Conservation (phyloP, 2,888 invertebrate genomes). For the Formica aserva region DNA sequence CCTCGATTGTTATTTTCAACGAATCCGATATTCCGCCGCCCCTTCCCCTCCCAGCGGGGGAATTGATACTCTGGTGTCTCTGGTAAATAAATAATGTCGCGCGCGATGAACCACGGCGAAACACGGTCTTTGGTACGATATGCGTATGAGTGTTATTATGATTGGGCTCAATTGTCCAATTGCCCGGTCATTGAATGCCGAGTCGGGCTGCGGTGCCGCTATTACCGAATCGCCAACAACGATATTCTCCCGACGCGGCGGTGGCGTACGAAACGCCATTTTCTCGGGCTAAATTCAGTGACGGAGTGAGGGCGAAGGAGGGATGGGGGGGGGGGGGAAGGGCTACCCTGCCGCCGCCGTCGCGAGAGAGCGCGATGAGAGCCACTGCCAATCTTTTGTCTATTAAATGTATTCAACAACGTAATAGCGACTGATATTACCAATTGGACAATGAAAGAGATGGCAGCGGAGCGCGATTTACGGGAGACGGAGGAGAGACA, state of each 20-base stretch:
- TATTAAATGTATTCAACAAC: conserved; percentile 83
- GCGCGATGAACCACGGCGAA: conserved; percentile 60
- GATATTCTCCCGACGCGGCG: conserved; percentile 67
- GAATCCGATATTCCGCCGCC: conserved; percentile 8
- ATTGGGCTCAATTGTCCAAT: conserved; percentile 86
- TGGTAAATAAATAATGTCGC: conserved; percentile 46
- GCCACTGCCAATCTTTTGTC: conserved; percentile 83
- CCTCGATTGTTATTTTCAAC: background rate
- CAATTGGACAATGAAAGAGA: conserved; percentile 84
- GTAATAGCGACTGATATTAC: conserved; percentile 83
- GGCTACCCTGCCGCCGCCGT: no score
- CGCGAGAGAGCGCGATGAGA: conserved; percentile 75
- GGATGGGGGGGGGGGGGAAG: background rate
- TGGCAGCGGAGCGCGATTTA: conserved; percentile 77
- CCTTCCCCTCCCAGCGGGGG: background rate
- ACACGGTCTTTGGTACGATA: conserved; percentile 62
- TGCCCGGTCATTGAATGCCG: conserved; percentile 84
- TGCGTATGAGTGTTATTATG: conserved; percentile 82
- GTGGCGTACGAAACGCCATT: conserved; percentile 62
- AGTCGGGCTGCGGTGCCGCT: conserved; percentile 71
- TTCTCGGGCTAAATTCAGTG: conserved; percentile 64
- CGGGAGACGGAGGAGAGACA: conserved; percentile 24
- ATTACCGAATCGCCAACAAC: conserved; percentile 77
- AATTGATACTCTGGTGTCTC: background rate
- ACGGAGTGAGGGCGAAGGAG: background rate